Base-by-base conservation (phyloP, 2,113 vertebrate species). In the Seriola quinqueradiata region DNA sequence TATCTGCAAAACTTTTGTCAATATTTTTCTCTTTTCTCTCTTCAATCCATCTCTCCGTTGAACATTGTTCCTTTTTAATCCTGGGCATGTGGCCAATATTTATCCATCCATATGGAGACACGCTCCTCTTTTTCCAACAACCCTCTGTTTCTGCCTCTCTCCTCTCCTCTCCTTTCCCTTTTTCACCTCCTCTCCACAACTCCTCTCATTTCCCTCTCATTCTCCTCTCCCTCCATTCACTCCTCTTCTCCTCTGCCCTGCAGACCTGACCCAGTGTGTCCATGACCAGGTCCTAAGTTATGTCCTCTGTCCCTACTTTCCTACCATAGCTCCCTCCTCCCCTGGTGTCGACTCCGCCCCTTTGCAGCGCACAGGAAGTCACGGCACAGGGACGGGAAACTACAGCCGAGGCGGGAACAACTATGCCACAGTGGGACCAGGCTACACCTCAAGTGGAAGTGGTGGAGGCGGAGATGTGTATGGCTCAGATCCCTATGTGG, bases 271-370 rank as follows among this genome's bases (percentile, higher is more conserved):
- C 92, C 96, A 97, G 94, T 95, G 90, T 96, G 96, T 97, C 91
- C 97, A 97, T 96, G 97, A 98, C 92, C 97, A 97, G 93, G 94
- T 97, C 97, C 96, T 99, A 97, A 99, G 96, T 96, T 97, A 98
- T 96, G 96, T 97, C 95, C 96, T 99, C 96, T 99, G 97, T 99
- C 97, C 98, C 96, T 96, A 96, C 97, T 99, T 97, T 97, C 97
- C 97, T 95, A 91, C 95, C 96, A 89, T 98, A 99, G 98, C 98
- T 97, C 98, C 98, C 92, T 98, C 98, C 95, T 99, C 98, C 96
- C 98, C 98, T 78, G 98, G 97, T 98, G 97, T 99, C 95, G 98
- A 99, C 97, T 98, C 98, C 96, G 95, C 95, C 96, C 96, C 98
- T 95, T 97, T 99, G 96, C 98, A 99, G 97, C 97, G 98, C 95